Evolutionary conservation across 2,797 vertebrate species (phyloP).

Genomic region (Lepilemur septentrionalis): DNA sequence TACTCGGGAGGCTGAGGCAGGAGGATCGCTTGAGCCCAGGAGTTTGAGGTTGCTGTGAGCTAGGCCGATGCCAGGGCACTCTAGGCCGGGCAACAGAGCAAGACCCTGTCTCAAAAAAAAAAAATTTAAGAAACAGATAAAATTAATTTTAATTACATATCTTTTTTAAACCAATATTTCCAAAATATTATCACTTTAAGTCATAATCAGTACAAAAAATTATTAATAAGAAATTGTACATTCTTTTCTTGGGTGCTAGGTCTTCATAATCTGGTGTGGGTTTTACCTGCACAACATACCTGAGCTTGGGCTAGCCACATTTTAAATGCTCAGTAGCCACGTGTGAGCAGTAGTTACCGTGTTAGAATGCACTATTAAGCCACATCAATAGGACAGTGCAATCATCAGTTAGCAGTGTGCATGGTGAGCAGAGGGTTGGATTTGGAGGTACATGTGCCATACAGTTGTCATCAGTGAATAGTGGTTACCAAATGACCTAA

Average conservation of each 20-base stretch:
- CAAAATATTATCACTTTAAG: slow-evolving; percentile 7
- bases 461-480: not conserved
- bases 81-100: no score
- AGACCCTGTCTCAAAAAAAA: not conserved
- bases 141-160: not conserved
- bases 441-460: not conserved
- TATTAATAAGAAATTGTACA: not conserved
- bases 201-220: slow-evolving; percentile 4
- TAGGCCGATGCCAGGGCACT: no score
- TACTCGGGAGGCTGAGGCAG: no score
- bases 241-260: not conserved
- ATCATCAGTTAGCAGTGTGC: not conserved
- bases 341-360: not conserved
- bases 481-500: not conserved
- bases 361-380: not conserved
- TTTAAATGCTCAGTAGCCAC: not conserved
- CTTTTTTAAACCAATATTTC: not conserved
- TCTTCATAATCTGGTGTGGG: not conserved
- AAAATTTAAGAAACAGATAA: not conserved
- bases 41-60: no score
- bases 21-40: no score
- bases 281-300: not conserved
- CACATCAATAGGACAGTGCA: not conserved
- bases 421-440: not conserved
- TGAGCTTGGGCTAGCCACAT: not conserved